Conservation (phyloP, 2,888 invertebrate species). For the Epirrita christyi region DNA sequence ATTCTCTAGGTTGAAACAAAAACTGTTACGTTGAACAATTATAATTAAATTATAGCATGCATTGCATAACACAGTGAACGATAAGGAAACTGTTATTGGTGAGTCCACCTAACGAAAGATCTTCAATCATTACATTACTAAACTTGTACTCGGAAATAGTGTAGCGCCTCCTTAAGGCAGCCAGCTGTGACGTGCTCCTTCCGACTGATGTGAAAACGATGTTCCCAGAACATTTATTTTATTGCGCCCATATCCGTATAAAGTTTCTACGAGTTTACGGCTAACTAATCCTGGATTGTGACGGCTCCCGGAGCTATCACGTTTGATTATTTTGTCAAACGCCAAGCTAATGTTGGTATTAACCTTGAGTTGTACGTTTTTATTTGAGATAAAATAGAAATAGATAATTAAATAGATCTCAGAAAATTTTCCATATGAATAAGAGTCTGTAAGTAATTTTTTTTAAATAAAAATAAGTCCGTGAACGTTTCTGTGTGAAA, state of each 20-base stretch:
- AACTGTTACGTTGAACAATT: too few species aligned
- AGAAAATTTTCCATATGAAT: too few species aligned
- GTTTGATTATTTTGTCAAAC: slow-evolving; percentile 19
- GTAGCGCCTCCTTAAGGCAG: background rate
- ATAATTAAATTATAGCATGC: too few species aligned
- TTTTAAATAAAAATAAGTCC: too few species aligned
- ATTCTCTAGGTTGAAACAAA: too few species aligned
- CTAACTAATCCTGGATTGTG: slow-evolving; percentile 31
- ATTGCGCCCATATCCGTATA: slow-evolving; percentile 49
- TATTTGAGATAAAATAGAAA: too few species aligned
- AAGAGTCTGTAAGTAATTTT: too few species aligned
- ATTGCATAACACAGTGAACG: too few species aligned
- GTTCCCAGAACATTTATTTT: slow-evolving; percentile 59
- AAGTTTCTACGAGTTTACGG: slow-evolving; percentile 42
- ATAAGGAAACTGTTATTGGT: too few species aligned
- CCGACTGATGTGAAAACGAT: slow-evolving; percentile 60
- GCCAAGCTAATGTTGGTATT: slow-evolving; percentile 8
- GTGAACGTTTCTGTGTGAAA: too few species aligned
- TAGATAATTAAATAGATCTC: background rate
- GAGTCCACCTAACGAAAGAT: too few species aligned
- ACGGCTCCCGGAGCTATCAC: slow-evolving; percentile 26
- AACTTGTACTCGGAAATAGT: background rate
- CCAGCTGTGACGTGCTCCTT: slow-evolving; percentile 20
- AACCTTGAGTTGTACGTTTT: background rate
- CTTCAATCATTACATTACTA: too few species aligned